Conservation (phyloP, 2,888 invertebrate species). For the Rhaphigaster nebulosa region DNA sequence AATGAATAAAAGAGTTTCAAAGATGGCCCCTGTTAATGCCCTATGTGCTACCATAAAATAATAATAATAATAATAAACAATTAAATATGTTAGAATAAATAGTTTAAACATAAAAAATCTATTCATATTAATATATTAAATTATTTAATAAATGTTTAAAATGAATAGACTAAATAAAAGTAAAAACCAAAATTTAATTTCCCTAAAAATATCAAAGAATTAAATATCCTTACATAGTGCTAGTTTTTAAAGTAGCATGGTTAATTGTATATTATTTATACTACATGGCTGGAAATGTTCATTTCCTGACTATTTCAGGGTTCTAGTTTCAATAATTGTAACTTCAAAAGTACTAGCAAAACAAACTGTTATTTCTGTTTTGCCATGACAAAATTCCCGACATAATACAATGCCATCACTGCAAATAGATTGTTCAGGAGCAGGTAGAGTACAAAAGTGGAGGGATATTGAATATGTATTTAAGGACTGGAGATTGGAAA, state of each 20-base stretch:
- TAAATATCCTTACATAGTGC: not conserved
- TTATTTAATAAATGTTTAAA: too few species aligned
- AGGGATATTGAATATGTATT: not conserved
- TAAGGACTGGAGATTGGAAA: constrained; percentile 37
- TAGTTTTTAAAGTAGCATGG: not conserved
- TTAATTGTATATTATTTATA: not conserved
- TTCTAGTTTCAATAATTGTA: not conserved
- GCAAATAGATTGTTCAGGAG: constrained; percentile 57
- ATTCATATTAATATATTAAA: not conserved
- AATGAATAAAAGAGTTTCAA: too few species aligned
- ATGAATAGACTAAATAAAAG: too few species aligned
- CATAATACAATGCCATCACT: not conserved
- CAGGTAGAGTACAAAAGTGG: not conserved
- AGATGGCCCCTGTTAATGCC: too few species aligned
- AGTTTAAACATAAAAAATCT: not conserved
- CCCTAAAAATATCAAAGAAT: not conserved
- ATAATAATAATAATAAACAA: not conserved
- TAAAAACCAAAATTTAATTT: too few species aligned
- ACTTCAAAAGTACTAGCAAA: not conserved
- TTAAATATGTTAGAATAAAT: not conserved
- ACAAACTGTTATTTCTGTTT: not conserved
- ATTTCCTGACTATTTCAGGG: too few species aligned
- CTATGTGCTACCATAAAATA: too few species aligned
- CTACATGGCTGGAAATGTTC: not conserved
- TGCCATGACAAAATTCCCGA: constrained; percentile 15